These are phyloP conservation scores for Sepiola atlantica DNA, from an alignment of 2,888 invertebrate species.

Conservation along the genomic window DNA sequence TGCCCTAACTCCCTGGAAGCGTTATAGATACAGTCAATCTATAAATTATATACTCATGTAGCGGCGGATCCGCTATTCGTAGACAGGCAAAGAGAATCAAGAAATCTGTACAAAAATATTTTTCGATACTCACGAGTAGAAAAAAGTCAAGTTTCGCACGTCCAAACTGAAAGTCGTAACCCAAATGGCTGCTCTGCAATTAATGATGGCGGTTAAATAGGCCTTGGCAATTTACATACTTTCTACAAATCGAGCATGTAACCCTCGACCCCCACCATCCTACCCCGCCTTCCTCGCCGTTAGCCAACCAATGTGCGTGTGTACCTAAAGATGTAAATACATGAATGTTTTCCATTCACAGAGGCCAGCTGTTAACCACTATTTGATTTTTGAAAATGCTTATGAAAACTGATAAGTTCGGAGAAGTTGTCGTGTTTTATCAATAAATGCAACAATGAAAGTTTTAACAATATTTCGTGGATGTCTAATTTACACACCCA, in stretches of 20 bases:
- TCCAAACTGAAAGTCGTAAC: background rate
- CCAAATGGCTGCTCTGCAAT: background rate
- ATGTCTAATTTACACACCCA: background rate
- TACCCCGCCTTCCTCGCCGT: no score
- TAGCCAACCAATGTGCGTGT: no score
- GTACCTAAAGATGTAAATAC: background rate
- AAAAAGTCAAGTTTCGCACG: background rate
- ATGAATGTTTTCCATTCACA: background rate
- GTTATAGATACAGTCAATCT: background rate
- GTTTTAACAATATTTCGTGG: background rate
- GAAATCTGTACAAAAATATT: background rate
- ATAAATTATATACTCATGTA: background rate
- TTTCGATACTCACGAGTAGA: background rate
- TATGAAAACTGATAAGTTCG: background rate
- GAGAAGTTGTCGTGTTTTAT: background rate
- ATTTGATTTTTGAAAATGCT: background rate
- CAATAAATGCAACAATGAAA: background rate
- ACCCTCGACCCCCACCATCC: no score
- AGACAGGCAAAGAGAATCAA: background rate
- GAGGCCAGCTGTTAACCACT: background rate
- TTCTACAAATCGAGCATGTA: background rate
- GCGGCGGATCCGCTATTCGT: no score
- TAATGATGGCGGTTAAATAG: background rate
- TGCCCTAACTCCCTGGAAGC: background rate
- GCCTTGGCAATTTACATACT: background rate